Evolutionary conservation across 2,888 invertebrate species (phyloP), one percentile per base, ranked within the genome.

Genomic region (Hofmannophila pseudospretella): DNA sequence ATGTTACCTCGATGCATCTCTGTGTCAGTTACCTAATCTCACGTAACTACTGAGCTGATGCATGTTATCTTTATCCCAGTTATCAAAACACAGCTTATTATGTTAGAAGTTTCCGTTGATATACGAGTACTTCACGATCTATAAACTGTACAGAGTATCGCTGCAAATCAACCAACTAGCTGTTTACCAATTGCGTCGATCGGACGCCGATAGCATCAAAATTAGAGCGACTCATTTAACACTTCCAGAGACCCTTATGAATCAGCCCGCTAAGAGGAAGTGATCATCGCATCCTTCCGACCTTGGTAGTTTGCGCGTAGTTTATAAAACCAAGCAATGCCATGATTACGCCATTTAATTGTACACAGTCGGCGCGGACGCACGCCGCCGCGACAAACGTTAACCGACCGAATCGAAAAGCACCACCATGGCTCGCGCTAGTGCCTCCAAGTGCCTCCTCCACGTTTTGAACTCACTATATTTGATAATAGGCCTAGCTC

Each of bases 301-400:
- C 49, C 51, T 51, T 51, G 49, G 41, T 42, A 19, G 12, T 41
- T 38, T 42, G n/a, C 36, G 26, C 49, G 42, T 36, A 36, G 41
- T 45, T 51, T 60, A 65, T 63, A 67, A 54, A 60, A 54, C 49
- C 39, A 39, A 41, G 29, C 31, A 34, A 4, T 28, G 44, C 34
- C 22, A 16, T 12, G 27, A 31, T 36, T 39, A 66, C 69, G 68
- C 67, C 68, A 69, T 69, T 69, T 60, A 51, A 65, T 68, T 60
- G 39, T 38, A 20, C 31, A 39, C 41, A 34, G 27, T 41, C 39
- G 50, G 39, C 45, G 36, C 32, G 23, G 41, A 19, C 53, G 46
- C 47, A 45, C 55, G 49, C 31, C 22, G 31, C 11, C n/a, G 20
- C 25, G 27, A 41, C 13, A 29, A 19, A 4, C 13, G 20, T n/a